Evolutionary conservation across 1,140 invertebrate genomes (phyloP), one percentile per base, ranked within the genome.

Genomic region (Psix sp.): DNA sequence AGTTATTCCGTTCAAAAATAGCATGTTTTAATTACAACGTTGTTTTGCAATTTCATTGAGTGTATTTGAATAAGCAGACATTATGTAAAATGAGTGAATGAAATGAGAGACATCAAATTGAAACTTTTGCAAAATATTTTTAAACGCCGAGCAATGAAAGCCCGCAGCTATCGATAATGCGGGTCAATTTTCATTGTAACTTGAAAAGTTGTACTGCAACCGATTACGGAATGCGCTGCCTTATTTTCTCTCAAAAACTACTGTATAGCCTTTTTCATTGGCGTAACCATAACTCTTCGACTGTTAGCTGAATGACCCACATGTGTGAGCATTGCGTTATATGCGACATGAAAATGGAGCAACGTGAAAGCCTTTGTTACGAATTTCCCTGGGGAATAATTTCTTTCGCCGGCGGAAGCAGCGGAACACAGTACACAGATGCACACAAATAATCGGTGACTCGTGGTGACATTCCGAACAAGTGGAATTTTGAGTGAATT

Each of bases 381-480:
- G 75, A 79, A 80, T 80, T 77, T 82, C 67, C 77, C 76, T 51
- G 62, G 68, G 77, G 72, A 80, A 66, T 76, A 80, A 79, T 81
- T 79, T 76, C 79, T 77, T 72, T 74, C 68, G 67, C 67, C 71
- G 68, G 63, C 51, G 73, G 75, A 82, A 73, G 65, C 66, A 76
- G 67, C 62, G 70, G 74, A 73, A 73, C 68, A 65, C 68, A 78
- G 79, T 79, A 77, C 74, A 79, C 76, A 77, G 73, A 77, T 65
- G 68, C 74, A 74, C 76, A 80, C 77, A 80, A 77, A 72, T 63
- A 75, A 81, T 74, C 77, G 76, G 54, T 75, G 73, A 77, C 75
- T 78, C 76, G 71, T 77, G 60, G 70, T 78, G 65, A 70, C 77
- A 79, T 80, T 80, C 63, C 76, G 76, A 77, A 76, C 70, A 76